phyloP scores from a whole-genome alignment of 1,140 invertebrate species.

The Delia radicum region DNA sequence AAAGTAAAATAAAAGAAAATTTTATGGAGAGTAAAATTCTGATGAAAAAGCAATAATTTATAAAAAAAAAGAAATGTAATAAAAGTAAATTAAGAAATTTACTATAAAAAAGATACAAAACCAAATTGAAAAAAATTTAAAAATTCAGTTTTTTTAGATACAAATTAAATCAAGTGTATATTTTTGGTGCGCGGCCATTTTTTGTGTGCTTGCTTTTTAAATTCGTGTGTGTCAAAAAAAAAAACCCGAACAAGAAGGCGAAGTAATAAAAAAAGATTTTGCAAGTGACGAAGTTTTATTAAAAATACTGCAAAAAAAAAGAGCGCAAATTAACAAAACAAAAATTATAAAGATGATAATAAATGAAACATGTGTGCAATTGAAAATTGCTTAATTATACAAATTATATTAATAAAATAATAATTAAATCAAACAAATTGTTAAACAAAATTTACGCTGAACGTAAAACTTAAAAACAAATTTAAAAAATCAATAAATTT shows the following conservation, averaged over 20 bases:
- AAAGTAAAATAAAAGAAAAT: neutral
- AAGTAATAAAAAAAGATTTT: constrained; percentile 18
- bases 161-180: constrained; percentile 24
- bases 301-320: constrained; percentile 3
- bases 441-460: neutral
- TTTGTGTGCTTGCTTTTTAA: neutral
- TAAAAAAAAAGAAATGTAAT: neutral
- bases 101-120: neutral
- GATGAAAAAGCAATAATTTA: neutral
- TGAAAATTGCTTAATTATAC: neutral
- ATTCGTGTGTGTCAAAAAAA: constrained; percentile 2
- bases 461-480: neutral
- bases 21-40: neutral
- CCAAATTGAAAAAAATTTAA: neutral
- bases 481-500: neutral
- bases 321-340: constrained; percentile 14
- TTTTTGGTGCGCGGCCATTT: constrained; percentile 28
- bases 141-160: constrained; percentile 12
- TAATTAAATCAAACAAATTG: neutral
- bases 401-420: neutral
- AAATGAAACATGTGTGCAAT: neutral
- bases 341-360: neutral
- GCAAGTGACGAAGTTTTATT: constrained; percentile 18
- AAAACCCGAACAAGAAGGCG: constrained; percentile 16
- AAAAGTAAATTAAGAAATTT: neutral